Evolutionary conservation across 2,888 invertebrate species (phyloP).

Genomic region (Ornithoptera priamus): DNA sequence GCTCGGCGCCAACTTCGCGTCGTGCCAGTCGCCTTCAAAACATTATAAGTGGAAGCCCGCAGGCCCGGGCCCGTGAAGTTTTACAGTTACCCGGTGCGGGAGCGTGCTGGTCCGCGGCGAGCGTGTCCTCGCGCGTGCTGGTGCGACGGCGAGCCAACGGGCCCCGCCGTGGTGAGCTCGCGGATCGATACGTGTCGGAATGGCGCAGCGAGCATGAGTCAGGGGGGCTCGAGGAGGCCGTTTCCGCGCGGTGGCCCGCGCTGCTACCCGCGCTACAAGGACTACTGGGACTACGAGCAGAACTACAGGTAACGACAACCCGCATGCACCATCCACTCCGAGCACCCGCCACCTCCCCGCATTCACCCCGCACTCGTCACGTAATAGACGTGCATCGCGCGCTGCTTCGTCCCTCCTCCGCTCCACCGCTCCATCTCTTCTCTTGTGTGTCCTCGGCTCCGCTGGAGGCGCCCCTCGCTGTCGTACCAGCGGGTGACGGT

Average conservation of each 20-base stretch:
- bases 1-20: slow-evolving; percentile 65
- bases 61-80: slow-evolving; percentile 43
- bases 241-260: slow-evolving; percentile 74
- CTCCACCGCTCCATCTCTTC: no score
- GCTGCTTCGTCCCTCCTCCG: no score
- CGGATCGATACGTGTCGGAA: slow-evolving; percentile 63
- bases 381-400: no score
- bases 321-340: no score
- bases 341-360: no score
- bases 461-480: no score
- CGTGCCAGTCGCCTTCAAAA: slow-evolving; percentile 58
- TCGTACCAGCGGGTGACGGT: slow-evolving; percentile 9
- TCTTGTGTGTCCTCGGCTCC: no score
- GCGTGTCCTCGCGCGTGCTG: slow-evolving; percentile 41
- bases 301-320: slow-evolving; percentile 60
- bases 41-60: slow-evolving; percentile 48
- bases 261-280: slow-evolving; percentile 77
- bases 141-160: slow-evolving; percentile 40
- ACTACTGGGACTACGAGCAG: slow-evolving; percentile 77
- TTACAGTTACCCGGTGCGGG: slow-evolving; percentile 37
- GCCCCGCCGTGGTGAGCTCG: slow-evolving; percentile 47
- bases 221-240: slow-evolving; percentile 71
- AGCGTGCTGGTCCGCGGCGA: slow-evolving; percentile 58
- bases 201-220: slow-evolving; percentile 72
- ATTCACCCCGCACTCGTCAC: no score